These are phyloP conservation scores for Cacoxenus indagator DNA, from an alignment of 2,888 invertebrate genomes.

Conservation along the genomic window DNA sequence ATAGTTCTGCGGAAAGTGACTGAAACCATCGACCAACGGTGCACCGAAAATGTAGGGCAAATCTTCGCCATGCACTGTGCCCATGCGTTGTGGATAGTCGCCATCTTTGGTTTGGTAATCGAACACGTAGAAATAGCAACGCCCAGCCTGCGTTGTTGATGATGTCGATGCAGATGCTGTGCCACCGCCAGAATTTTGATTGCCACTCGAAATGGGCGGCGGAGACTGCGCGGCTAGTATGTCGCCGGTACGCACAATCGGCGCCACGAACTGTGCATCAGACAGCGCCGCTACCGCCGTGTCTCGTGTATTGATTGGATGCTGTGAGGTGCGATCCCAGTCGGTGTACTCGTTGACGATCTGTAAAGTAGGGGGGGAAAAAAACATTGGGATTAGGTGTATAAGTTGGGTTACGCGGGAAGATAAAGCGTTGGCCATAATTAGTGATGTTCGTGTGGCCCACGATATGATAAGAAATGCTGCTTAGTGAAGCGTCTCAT, in stretches of 20 bases:
- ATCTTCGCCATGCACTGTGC: slow-evolving; percentile 93
- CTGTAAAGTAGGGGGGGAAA: slow-evolving; percentile 54
- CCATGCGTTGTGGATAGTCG: slow-evolving; percentile 91
- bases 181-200: slow-evolving; percentile 57
- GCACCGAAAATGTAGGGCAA: slow-evolving; percentile 92
- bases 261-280: slow-evolving; percentile 94
- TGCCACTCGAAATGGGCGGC: slow-evolving; percentile 48
- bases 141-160: slow-evolving; percentile 72
- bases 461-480: too few species aligned
- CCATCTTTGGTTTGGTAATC: slow-evolving; percentile 93
- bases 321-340: slow-evolving; percentile 93
- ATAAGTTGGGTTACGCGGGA: too few species aligned
- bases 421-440: neutral
- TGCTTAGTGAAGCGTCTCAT: too few species aligned
- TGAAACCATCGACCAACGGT: slow-evolving; percentile 84
- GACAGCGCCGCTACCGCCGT: slow-evolving; percentile 92
- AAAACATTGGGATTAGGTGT: neutral
- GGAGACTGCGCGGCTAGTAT: slow-evolving; percentile 79
- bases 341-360: slow-evolving; percentile 96
- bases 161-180: slow-evolving; percentile 57
- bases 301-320: slow-evolving; percentile 89
- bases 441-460: too few species aligned
- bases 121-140: slow-evolving; percentile 91
- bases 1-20: slow-evolving; percentile 89
- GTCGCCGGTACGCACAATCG: slow-evolving; percentile 88